Conservation (phyloP, 2,888 invertebrate genomes). For the Melanostoma mellinum region DNA sequence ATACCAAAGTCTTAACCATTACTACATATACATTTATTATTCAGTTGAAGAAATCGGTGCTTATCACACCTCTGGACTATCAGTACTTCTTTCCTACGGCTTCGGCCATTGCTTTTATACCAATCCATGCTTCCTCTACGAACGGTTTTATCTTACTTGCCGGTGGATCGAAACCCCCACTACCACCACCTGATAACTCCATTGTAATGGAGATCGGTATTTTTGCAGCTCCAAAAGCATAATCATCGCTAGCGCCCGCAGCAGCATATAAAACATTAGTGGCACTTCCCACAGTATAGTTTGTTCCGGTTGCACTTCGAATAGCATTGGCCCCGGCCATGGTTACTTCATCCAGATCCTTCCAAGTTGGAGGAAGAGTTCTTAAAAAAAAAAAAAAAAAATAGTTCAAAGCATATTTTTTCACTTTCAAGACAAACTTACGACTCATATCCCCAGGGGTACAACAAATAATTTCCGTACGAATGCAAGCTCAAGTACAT, state of each 20-base stretch:
- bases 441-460: slow-evolving; percentile 78
- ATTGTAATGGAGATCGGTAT: slow-evolving; percentile 84
- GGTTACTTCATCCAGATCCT: slow-evolving; percentile 80
- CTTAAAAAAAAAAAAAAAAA: slow-evolving; percentile 62
- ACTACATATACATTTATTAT: too few species aligned
- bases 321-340: slow-evolving; percentile 79
- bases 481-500: slow-evolving; percentile 77
- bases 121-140: slow-evolving; percentile 84
- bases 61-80: neutral
- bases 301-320: slow-evolving; percentile 75
- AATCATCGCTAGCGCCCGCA: slow-evolving; percentile 86
- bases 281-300: slow-evolving; percentile 79
- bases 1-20: too few species aligned
- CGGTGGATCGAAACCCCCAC: slow-evolving; percentile 84
- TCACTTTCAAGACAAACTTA: slow-evolving; percentile 51
- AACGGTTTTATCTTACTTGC: slow-evolving; percentile 83
- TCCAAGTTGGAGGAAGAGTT: slow-evolving; percentile 80
- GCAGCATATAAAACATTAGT: slow-evolving; percentile 82
- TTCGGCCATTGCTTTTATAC: slow-evolving; percentile 78
- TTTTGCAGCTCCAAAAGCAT: slow-evolving; percentile 83
- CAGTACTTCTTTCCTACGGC: slow-evolving; percentile 73
- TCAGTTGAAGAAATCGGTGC: too few species aligned
- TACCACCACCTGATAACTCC: slow-evolving; percentile 84
- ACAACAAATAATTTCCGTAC: slow-evolving; percentile 76
- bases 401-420: neutral